Evolutionary conservation across 2,113 vertebrate genomes (phyloP), one percentile per base, ranked within the genome.

Genomic region (Labrus mixtus): DNA sequence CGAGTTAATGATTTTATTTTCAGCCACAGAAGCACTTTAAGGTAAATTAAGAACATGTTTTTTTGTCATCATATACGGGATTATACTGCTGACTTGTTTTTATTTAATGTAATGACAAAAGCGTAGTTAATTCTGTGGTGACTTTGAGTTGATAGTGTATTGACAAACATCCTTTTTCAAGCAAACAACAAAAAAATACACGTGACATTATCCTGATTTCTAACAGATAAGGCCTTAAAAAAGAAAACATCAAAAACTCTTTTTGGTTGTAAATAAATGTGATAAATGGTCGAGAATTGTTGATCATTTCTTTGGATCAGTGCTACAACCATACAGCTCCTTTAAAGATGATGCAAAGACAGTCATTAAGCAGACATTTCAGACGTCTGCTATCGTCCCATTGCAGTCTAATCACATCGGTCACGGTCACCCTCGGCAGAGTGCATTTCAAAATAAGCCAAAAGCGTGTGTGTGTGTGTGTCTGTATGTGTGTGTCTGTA

Each of bases 371-470:
- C 55, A 59, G 68, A 61, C 29, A 72, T 13, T 0, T 46, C 46
- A 81, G 50, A 59, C 2, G 56, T 67, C 68, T 66, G 71, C 54
- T 70, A 2, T 66, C 39, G 8, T 39, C 63, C 51, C 43, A 3
- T 45, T 33, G 36, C 55, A 36, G 65, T 48, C 69, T 63, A 59
- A 84, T 79, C 75, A 55, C 57, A 67, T 46, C 22, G 72, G 75
- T 60, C 23, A 63, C 7, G 37, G 66, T 74, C 73, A 68, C 33
- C 62, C 53, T 50, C 6, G 3, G 72, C 58, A 55, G 65, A 22
- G 50, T 29, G 43, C 36, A 10, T 19, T 70, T 55, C 53, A 55
- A 50, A 57, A 53, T 58, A 29, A 20, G 33, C 50, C 50, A 48
- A 25, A 63, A 70, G 54, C n/a, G n/a, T n/a, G n/a, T n/a, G 25